Conservation (phyloP, 2,888 invertebrate genomes). For the Leuctra nigra region DNA sequence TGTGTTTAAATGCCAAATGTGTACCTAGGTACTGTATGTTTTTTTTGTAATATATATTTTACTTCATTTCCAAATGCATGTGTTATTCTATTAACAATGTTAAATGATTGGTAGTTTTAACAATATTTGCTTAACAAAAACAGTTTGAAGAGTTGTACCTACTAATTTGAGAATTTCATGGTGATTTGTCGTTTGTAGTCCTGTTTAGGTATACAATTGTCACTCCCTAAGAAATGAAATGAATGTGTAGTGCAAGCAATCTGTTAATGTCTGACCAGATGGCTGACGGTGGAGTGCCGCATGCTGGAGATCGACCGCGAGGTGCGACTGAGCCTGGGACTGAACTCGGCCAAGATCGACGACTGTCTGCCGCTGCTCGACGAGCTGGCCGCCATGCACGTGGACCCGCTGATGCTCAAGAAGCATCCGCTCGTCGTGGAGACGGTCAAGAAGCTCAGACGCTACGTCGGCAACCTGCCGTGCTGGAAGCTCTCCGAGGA, state of each 20-base stretch:
- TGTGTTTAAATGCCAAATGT: too few relatives aligned
- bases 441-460: slow-evolving; percentile 58
- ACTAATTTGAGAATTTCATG: too few relatives aligned
- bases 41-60: not conserved
- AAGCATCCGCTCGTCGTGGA: slow-evolving; percentile 75
- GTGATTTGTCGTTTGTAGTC: too few relatives aligned
- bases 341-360: slow-evolving; percentile 65
- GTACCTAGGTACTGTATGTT: too few relatives aligned
- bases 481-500: slow-evolving; percentile 61
- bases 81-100: not conserved
- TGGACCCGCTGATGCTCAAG: slow-evolving; percentile 68
- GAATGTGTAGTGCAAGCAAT: too few relatives aligned
- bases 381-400: slow-evolving; percentile 48
- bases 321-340: slow-evolving; percentile 58
- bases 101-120: too few relatives aligned
- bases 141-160: too few relatives aligned
- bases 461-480: slow-evolving; percentile 71
- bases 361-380: slow-evolving; percentile 63
- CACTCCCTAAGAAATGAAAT: too few relatives aligned
- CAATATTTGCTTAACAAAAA: too few relatives aligned
- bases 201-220: too few relatives aligned
- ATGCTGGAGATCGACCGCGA: slow-evolving; percentile 57
- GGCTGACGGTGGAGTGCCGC: slow-evolving; percentile 57
- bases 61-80: not conserved
- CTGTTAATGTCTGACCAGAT: too few relatives aligned